Base-by-base conservation (phyloP, 2,888 invertebrate species). In the Patella caerulea region DNA sequence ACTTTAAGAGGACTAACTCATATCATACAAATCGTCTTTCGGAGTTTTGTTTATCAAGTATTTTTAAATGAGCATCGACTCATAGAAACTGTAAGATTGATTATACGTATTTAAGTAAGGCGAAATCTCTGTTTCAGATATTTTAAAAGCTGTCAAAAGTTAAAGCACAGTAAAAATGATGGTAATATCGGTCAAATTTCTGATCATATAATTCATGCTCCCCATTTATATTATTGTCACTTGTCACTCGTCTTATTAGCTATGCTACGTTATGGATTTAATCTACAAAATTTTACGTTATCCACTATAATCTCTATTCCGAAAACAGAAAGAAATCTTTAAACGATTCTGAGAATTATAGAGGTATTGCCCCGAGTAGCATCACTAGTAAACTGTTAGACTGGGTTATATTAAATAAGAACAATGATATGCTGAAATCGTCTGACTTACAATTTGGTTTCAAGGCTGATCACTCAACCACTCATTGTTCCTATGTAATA, bases 301-400 rank as follows among this genome's bases (percentile, higher is more conserved):
- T 56, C 56, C 15, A 56, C 56, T n/a, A 56, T 56, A 17, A 4
- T 56, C n/a, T 56, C 56, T 56, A 4, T 56, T 56, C 56, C 56
- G 15, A 56, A 56, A 11, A 56, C 56, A 56, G 56, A n/a, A 56
- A 56, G 56, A 56, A 56, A 56, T 56, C 56, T 12, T 24, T 24
- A 24, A 24, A 24, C 24, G 24, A 24, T 24, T 24, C 24, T 24
- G 24, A 24, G 24, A 24, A 56, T 56, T 56, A 56, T 56, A 56
- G 56, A n/a, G 56, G 56, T 17, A 56, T 56, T n/a, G 11, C 56
- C 56, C n/a, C 4, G 56, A 56, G 56, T 56, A 56, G 56, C 56
- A 56, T 56, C 56, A 56, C 56, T 56, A 7, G 56, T n/a, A 56
- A 56, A 56, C n/a, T 56, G 56, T 56, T 56, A 56, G 56, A 56